Percentiles rank a stretch among this genome's conserved stretches.
phyloP scores from a whole-genome alignment of 2,113 vertebrate genomes.

The Oxyruncus cristatus region DNA sequence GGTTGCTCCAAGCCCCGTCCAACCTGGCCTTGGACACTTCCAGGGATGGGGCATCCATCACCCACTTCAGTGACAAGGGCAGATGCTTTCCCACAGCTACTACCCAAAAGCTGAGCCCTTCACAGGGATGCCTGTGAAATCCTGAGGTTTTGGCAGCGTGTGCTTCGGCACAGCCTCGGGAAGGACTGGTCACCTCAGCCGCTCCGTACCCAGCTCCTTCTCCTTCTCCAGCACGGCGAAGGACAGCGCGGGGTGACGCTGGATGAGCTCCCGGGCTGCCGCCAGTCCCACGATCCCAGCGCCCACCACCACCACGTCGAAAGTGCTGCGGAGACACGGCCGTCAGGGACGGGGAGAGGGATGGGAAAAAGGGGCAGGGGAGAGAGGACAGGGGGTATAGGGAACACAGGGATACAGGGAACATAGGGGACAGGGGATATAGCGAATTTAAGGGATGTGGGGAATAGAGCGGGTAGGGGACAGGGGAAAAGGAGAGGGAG shows the following conservation, averaged over 20 bases:
- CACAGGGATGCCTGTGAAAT: rapidly evolving
- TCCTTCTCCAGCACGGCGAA: conserved; percentile 93
- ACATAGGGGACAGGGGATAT: background rate
- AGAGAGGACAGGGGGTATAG: background rate
- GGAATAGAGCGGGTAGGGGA: no score
- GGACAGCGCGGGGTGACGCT: conserved; percentile 80
- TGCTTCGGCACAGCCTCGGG: background rate
- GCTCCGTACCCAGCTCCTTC: conserved; percentile 79
- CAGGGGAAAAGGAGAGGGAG: background rate
- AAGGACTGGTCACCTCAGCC: rapidly evolving
- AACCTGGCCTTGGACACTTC: background rate
- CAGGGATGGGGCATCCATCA: background rate
- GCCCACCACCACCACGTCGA: conserved; percentile 85
- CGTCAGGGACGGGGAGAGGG: background rate
- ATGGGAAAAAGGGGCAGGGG: background rate
- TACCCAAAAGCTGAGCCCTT: background rate
- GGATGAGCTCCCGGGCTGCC: conserved; percentile 84
- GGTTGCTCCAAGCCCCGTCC: background rate
- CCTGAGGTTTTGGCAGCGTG: rapidly evolving
- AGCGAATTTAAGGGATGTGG: background rate
- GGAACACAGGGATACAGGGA: no score
- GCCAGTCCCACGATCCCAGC: conserved; percentile 93
- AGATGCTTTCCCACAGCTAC: background rate
- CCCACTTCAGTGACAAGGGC: background rate
- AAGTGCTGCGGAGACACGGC: conserved; percentile 57